Evolutionary conservation across 2,113 vertebrate species (phyloP).

Genomic region (Gambusia holbrooki): DNA sequence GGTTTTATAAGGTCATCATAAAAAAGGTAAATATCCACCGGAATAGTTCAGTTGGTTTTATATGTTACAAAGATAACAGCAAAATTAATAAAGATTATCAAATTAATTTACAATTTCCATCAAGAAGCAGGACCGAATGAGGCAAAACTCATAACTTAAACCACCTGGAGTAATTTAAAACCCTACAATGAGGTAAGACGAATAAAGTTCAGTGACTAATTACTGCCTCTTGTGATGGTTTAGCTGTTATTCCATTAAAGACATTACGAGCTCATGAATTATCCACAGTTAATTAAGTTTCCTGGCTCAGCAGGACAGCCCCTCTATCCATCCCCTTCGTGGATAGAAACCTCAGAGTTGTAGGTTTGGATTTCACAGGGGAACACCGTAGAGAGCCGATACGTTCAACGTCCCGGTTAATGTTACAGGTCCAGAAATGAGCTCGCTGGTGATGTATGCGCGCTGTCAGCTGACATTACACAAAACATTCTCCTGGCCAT

Average conservation of each 20-base stretch:
- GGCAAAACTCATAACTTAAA: neutral
- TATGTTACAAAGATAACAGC: neutral
- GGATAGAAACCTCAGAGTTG: neutral
- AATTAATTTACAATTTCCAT: neutral
- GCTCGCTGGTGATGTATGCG: constrained; percentile 32
- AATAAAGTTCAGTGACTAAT: neutral
- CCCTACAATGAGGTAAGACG: neutral
- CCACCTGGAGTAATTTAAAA: neutral
- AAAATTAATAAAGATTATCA: neutral
- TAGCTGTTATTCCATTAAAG: neutral
- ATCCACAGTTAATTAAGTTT: constrained; percentile 13
- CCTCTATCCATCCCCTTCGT: constrained; percentile 37
- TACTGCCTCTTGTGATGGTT: neutral
- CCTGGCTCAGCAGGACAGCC: constrained; percentile 23
- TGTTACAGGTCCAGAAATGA: constrained; percentile 26
- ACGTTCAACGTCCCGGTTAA: constrained; percentile 22
- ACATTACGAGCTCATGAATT: neutral
- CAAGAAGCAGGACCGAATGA: neutral
- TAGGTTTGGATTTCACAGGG: constrained; percentile 37
- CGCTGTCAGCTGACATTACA: constrained; percentile 30
- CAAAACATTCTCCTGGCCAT: constrained; percentile 24
- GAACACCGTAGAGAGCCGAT: constrained; percentile 8
- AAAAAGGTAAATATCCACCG: neutral
- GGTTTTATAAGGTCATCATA: neutral
- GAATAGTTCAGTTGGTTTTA: too few species aligned